These are phyloP conservation scores for Trilocha varians DNA, from an alignment of 2,888 invertebrate species.

Conservation along the genomic window DNA sequence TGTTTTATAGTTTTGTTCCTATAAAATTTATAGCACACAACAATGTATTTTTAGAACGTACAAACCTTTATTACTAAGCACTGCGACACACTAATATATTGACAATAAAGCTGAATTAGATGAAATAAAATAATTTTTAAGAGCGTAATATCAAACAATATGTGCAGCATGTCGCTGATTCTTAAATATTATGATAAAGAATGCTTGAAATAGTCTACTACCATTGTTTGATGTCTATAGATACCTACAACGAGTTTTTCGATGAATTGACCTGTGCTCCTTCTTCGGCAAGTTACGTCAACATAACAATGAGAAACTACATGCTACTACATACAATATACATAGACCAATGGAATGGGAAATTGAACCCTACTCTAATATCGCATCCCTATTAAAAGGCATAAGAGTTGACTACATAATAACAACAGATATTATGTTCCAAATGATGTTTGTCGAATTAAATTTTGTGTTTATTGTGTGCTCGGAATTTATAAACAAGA, in stretches of 20 bases:
- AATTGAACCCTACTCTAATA: too few species aligned
- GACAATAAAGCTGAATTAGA: neutral
- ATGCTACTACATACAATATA: too few species aligned
- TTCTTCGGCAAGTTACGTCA: slow-evolving; percentile 30
- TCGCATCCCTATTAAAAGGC: too few species aligned
- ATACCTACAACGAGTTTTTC: slow-evolving; percentile 23
- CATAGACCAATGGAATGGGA: too few species aligned
- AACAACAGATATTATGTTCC: too few species aligned
- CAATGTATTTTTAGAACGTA: too few species aligned
- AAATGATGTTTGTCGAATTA: too few species aligned
- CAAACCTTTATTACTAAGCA: too few species aligned
- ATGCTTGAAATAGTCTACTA: slow-evolving; percentile 14
- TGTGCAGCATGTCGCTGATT: slow-evolving; percentile 9
- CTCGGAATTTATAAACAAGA: neutral
- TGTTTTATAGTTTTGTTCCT: too few species aligned
- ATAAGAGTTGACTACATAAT: too few species aligned
- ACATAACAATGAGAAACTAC: slow-evolving; percentile 25
- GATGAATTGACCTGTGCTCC: slow-evolving; percentile 35
- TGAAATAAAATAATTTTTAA: neutral
- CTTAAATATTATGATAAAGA: slow-evolving; percentile 30
- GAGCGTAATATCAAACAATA: slow-evolving; percentile 2
- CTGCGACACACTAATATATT: neutral
- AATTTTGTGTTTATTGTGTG: too few species aligned
- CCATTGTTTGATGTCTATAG: slow-evolving; percentile 28
- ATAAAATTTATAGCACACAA: too few species aligned